Conservation (phyloP, 2,888 invertebrate genomes). For the Dasypolia templi region DNA sequence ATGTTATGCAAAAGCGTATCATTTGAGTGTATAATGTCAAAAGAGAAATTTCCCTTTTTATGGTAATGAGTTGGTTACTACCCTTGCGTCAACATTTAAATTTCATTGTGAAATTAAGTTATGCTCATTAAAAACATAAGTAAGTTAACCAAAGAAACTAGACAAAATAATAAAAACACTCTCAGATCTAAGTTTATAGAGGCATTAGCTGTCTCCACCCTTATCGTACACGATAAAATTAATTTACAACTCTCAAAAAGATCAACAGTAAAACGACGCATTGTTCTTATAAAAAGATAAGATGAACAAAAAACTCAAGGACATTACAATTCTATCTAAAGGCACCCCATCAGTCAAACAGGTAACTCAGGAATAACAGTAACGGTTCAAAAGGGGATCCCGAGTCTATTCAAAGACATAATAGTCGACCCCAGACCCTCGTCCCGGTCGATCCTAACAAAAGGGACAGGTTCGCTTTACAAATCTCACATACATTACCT, state of each 20-base stretch:
- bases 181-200: slow-evolving; percentile 10
- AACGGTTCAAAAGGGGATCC: slow-evolving; percentile 74
- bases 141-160: neutral
- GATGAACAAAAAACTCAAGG: slow-evolving; percentile 66
- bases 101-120: slow-evolving; percentile 14
- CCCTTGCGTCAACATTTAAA: slow-evolving; percentile 10
- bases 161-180: slow-evolving; percentile 4
- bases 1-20: slow-evolving; percentile 45
- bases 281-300: slow-evolving; percentile 35
- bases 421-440: slow-evolving; percentile 73
- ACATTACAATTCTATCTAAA: slow-evolving; percentile 61
- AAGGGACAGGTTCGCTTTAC: slow-evolving; percentile 79
- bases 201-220: slow-evolving; percentile 31
- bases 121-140: neutral
- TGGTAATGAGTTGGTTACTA: slow-evolving; percentile 21
- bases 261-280: slow-evolving; percentile 18
- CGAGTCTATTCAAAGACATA: slow-evolving; percentile 79
- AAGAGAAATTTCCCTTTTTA: slow-evolving; percentile 40
- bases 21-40: slow-evolving; percentile 32
- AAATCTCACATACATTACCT: slow-evolving; percentile 79
- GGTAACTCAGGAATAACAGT: slow-evolving; percentile 78
- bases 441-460: slow-evolving; percentile 74
- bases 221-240: slow-evolving; percentile 40
- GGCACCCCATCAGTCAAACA: slow-evolving; percentile 69
- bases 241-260: slow-evolving; percentile 33